Base-by-base conservation (phyloP, 2,797 vertebrate species). In the Tauraco hartlaubi region DNA sequence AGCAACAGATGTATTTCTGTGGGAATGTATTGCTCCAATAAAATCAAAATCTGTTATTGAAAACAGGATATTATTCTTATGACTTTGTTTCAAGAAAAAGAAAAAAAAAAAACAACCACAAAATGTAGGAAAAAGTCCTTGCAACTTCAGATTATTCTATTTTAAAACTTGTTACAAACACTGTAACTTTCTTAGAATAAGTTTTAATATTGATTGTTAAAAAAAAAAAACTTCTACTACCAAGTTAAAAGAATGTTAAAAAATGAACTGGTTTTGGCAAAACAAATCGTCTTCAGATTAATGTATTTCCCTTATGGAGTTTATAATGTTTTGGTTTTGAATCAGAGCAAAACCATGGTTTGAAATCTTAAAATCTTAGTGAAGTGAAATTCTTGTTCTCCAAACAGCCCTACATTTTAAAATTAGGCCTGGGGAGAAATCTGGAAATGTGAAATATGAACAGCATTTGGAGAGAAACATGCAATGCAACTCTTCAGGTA, bases 41-140 rank as follows among this genome's bases (percentile, higher is more conserved):
- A 54, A 67, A 79, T 10, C 2, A 20, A 48, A 75, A 49, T 67
- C 5, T 54, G 75, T 11, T 1, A 23, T 61, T 83, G 19, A 76
- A 54, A 48, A 0, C 2, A 29, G 5, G 3, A 7, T 0, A 63
- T 79, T 79, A 12, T 23, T 39, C 63, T 46, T 39, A 63, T 9
- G 59, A 72, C 43, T 79, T 21, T 66, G 5, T 43, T 82, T 56
- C 4, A 6, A 28, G 43, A 48, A 35, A 35, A 35, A 35, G 35
- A 35, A 35, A 35, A 35, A 31, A 48, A 55, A 41, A 46, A 15
- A 12, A 62, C 7, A 46, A 5, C 16, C 13, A 29, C 5, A 20
- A 33, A 72, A 76, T 35, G 39, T 11, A 46, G 12, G 48, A 43
- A 41, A 37, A 49, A 15, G 5, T 14, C 11, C 16, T 46, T 25